These are phyloP conservation scores for Strigops habroptila DNA, from an alignment of 2,113 vertebrate genomes.

Conservation along the genomic window DNA sequence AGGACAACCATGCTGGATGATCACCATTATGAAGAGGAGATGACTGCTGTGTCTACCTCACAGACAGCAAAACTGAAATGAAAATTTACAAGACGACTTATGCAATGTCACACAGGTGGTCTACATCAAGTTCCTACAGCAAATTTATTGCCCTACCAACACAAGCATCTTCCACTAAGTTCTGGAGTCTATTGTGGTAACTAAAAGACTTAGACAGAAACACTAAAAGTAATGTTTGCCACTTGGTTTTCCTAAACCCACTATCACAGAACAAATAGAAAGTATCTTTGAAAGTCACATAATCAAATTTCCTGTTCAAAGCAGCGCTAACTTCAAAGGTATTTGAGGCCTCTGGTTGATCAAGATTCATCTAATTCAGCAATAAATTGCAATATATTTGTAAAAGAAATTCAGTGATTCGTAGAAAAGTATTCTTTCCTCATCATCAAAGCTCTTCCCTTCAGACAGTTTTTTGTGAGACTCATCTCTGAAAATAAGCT, in stretches of 20 bases:
- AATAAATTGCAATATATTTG: not conserved
- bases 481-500: not conserved
- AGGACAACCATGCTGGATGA: accelerated
- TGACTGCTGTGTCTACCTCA: not conserved
- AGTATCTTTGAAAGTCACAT: not conserved
- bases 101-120: not conserved
- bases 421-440: not conserved
- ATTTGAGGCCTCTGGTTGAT: not conserved
- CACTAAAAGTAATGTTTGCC: not conserved
- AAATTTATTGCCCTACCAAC: not conserved
- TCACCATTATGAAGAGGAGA: not conserved
- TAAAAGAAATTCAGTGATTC: not conserved
- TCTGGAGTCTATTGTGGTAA: not conserved
- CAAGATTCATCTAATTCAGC: not conserved
- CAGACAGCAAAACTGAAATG: not conserved
- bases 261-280: not conserved
- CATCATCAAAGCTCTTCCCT: not conserved
- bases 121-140: not conserved
- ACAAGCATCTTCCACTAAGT: not conserved
- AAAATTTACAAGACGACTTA: not conserved
- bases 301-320: not conserved
- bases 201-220: not conserved
- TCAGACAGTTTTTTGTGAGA: not conserved
- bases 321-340: not conserved
- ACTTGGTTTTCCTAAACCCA: not conserved